phyloP scores from a whole-genome alignment of 2,888 invertebrate species.

The Leptinotarsa haldemani region DNA sequence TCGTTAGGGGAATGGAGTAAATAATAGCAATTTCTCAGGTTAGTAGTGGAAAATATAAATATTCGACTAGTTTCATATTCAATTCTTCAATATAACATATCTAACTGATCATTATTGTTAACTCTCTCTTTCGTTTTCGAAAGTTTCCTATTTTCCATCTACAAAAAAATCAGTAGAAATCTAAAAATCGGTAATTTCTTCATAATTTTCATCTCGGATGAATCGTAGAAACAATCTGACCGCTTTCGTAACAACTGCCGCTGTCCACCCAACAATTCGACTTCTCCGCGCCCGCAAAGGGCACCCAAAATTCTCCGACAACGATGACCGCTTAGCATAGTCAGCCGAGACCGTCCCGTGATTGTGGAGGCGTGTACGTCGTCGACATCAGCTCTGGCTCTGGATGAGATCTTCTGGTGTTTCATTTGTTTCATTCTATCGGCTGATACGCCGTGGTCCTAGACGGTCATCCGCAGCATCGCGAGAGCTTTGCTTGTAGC shows the following conservation, averaged over 20 bases:
- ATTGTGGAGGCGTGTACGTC: conserved; percentile 35
- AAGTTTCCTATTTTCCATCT: no score
- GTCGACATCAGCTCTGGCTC: conserved; percentile 26
- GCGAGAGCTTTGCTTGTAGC: conserved; percentile 6
- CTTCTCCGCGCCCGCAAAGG: conserved; percentile 3
- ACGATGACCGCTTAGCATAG: conserved; percentile 17
- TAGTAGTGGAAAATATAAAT: no score
- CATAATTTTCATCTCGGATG: no score
- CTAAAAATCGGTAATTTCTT: no score
- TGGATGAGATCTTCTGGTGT: conserved; percentile 34
- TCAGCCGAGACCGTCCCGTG: conserved; percentile 12
- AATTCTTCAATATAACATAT: no score
- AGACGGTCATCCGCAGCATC: conserved; percentile 15
- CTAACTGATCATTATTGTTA: no score
- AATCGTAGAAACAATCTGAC: not conserved
- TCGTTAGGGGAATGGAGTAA: no score
- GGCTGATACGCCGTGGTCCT: conserved; percentile 19
- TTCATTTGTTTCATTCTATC: conserved; percentile 36
- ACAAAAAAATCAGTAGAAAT: no score
- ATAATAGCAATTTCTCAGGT: no score
- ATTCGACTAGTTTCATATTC: no score
- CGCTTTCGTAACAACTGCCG: not conserved
- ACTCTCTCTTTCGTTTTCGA: no score
- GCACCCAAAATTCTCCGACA: conserved; percentile 8
- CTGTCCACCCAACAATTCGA: not conserved